Evolutionary conservation across 2,888 invertebrate genomes (phyloP).

Genomic region (Lamellibrachia columna): DNA sequence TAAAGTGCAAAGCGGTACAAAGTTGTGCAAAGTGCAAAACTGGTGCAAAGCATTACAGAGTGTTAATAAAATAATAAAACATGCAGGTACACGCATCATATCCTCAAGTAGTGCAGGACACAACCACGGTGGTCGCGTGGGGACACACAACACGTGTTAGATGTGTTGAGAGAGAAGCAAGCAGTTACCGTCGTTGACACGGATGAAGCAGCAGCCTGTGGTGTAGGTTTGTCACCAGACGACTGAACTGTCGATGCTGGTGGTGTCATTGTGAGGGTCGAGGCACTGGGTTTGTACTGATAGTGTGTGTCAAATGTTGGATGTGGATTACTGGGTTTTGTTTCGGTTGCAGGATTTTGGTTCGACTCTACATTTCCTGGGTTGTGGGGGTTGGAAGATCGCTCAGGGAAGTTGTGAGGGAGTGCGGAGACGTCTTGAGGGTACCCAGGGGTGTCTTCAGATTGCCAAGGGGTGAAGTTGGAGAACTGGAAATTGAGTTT

Average conservation of each 20-base stretch:
- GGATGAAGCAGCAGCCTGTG: background rate
- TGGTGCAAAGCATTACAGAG: background rate
- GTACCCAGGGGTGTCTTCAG: background rate
- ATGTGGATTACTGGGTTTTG: background rate
- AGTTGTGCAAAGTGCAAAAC: background rate
- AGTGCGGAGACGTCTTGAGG: background rate
- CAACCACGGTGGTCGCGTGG: background rate
- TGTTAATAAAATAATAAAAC: background rate
- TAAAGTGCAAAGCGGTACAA: background rate
- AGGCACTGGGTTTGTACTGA: background rate
- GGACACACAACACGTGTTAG: background rate
- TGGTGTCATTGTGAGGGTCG: background rate
- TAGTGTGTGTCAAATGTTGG: conserved; percentile 12
- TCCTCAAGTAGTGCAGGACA: background rate
- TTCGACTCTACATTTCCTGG: background rate
- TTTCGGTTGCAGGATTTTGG: background rate
- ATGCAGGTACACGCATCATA: background rate
- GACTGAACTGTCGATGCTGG: background rate
- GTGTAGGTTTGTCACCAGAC: background rate
- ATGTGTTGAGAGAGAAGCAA: background rate
- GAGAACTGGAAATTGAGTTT: background rate
- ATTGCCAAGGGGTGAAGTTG: background rate
- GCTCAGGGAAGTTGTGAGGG: background rate
- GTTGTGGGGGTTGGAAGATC: background rate
- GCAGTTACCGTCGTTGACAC: background rate